phyloP scores from a whole-genome alignment of 1,140 invertebrate species.

The Bombus terrestris region DNA sequence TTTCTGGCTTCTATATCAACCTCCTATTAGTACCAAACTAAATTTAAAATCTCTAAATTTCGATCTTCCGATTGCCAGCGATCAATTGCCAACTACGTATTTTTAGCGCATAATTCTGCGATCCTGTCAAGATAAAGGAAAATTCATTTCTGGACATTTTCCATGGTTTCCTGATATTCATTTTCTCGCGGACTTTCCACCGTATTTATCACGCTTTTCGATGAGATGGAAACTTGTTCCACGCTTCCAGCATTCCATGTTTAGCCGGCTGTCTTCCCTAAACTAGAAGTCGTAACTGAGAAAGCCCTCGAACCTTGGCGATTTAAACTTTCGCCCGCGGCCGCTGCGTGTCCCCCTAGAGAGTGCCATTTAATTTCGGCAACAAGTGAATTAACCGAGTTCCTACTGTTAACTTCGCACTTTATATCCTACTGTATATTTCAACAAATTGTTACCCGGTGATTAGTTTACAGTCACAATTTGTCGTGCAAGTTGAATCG shows the following conservation, averaged over 20 bases:
- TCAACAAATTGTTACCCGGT: not conserved
- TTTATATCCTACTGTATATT: too few relatives aligned
- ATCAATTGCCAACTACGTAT: not conserved
- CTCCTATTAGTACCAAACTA: not conserved
- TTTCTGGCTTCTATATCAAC: not conserved
- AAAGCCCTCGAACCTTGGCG: not conserved
- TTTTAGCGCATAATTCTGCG: not conserved
- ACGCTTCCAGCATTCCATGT: not conserved
- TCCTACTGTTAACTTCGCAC: not conserved
- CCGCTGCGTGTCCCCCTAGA: not conserved
- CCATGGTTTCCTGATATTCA: not conserved
- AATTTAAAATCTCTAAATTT: not conserved
- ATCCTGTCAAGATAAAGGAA: not conserved
- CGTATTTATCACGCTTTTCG: not conserved
- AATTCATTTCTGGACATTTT: not conserved
- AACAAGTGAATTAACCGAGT: not conserved
- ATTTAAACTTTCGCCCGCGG: constrained; percentile 19
- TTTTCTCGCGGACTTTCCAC: too few relatives aligned
- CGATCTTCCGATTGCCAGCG: not conserved
- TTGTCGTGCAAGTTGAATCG: not conserved
- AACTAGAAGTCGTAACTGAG: constrained; percentile 1
- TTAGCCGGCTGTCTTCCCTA: not conserved
- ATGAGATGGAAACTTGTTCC: constrained; percentile 6
- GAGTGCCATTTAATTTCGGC: constrained; percentile 9
- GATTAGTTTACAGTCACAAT: not conserved